Evolutionary conservation across 2,113 vertebrate species (phyloP).

Genomic region (Beaufortia kweichowensis): DNA sequence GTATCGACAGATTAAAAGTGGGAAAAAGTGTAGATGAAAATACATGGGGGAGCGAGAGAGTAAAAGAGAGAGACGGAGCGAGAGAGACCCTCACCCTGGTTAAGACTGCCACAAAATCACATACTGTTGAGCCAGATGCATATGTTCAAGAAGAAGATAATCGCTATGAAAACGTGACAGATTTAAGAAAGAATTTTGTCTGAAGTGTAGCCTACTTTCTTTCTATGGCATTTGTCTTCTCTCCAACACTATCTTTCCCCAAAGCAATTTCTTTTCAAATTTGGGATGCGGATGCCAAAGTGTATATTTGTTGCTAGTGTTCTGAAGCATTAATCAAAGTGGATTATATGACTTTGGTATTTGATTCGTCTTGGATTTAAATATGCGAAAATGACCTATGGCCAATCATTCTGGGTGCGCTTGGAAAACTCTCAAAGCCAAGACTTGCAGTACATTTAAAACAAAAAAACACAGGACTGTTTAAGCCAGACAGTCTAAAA

Average conservation of each 20-base stretch:
- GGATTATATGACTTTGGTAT: conserved; percentile 32
- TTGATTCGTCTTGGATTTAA: conserved; percentile 29
- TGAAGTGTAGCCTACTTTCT: no score
- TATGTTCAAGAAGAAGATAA: no score
- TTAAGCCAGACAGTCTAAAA: neutral
- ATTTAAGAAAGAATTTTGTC: no score
- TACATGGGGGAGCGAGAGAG: no score
- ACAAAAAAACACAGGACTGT: neutral
- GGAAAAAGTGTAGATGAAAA: neutral
- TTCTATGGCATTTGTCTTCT: neutral
- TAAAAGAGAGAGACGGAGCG: no score
- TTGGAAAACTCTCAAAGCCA: conserved; percentile 2
- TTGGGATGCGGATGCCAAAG: neutral
- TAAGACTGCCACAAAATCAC: neutral
- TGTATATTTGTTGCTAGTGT: conserved; percentile 21
- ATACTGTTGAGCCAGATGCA: no score
- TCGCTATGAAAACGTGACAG: no score
- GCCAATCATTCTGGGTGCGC: neutral
- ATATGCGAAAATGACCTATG: conserved; percentile 40
- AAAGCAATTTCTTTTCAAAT: conserved; percentile 8
- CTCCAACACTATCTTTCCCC: neutral
- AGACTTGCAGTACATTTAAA: neutral
- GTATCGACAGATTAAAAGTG: neutral
- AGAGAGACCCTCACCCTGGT: no score
- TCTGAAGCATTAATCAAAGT: conserved; percentile 34